phyloP scores from a whole-genome alignment of 1,140 invertebrate species.

The Ruditapes philippinarum region DNA sequence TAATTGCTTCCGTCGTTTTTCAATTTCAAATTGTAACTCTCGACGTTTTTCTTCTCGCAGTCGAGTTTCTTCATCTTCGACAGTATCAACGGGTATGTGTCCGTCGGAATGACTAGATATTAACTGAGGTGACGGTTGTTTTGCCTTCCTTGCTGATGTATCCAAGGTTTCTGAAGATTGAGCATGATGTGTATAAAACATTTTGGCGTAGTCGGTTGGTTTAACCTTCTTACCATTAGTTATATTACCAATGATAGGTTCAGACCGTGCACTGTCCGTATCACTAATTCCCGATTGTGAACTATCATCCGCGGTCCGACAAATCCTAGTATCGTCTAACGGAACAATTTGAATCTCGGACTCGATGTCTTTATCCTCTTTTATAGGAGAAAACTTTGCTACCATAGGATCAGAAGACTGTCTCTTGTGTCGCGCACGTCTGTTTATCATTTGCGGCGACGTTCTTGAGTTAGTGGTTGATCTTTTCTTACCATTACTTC shows the following conservation, averaged over 20 bases:
- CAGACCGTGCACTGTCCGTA: slow-evolving; percentile 83
- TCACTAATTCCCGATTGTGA: slow-evolving; percentile 84
- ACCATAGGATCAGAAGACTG: slow-evolving; percentile 86
- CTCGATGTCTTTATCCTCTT: slow-evolving; percentile 88
- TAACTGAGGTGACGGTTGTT: slow-evolving; percentile 40
- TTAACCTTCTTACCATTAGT: slow-evolving; percentile 75
- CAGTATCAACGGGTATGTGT: slow-evolving; percentile 71
- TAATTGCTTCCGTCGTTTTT: slow-evolving; percentile 89
- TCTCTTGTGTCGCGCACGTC: slow-evolving; percentile 83
- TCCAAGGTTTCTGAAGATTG: slow-evolving; percentile 61
- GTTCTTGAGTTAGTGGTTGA: slow-evolving; percentile 76
- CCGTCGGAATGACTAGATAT: slow-evolving; percentile 73
- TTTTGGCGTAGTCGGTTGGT: slow-evolving; percentile 79
- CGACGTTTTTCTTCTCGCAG: slow-evolving; percentile 89
- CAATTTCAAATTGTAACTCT: slow-evolving; percentile 90
- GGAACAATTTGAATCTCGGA: slow-evolving; percentile 81
- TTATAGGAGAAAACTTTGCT: slow-evolving; percentile 88
- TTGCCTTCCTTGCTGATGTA: slow-evolving; percentile 59
- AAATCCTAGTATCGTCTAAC: slow-evolving; percentile 45
- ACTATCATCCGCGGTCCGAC: slow-evolving; percentile 79
- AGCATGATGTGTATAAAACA: slow-evolving; percentile 74
- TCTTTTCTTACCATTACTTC: slow-evolving; percentile 72
- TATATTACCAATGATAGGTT: slow-evolving; percentile 72
- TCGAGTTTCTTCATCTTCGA: slow-evolving; percentile 78
- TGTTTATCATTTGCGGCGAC: slow-evolving; percentile 84